Percentiles rank a stretch among this genome's conserved stretches.
These are phyloP conservation scores for Oegoconia quadripuncta DNA, from an alignment of 2,888 invertebrate species.

Conservation along the genomic window DNA sequence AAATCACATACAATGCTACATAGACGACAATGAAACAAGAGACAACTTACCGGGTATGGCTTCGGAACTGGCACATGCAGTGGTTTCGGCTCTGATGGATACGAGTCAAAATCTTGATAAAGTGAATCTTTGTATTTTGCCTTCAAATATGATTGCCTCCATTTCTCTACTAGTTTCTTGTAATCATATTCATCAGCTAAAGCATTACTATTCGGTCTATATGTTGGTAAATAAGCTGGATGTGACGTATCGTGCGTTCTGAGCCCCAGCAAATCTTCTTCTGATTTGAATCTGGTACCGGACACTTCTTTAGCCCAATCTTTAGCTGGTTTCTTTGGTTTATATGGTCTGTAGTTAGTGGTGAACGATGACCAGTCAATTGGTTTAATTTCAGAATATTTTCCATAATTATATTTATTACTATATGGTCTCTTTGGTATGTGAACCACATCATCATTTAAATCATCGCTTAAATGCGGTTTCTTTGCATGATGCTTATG, in stretches of 20 bases:
- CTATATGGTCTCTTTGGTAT: slow-evolving; percentile 54
- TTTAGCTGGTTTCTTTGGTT: slow-evolving; percentile 37
- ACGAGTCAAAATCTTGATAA: slow-evolving; percentile 53
- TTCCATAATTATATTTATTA: slow-evolving; percentile 38
- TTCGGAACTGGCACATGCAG: slow-evolving; percentile 61
- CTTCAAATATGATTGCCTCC: slow-evolving; percentile 64
- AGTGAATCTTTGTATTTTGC: slow-evolving; percentile 57
- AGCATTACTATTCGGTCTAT: slow-evolving; percentile 41
- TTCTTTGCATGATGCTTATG: slow-evolving; percentile 47
- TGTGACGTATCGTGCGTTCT: slow-evolving; percentile 65
- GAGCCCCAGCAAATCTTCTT: slow-evolving; percentile 66
- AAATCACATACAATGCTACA: slow-evolving; percentile 20
- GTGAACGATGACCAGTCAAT: slow-evolving; percentile 41
- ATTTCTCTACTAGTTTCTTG: slow-evolving; percentile 61
- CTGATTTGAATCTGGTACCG: slow-evolving; percentile 57
- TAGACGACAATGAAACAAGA: slow-evolving; percentile 7
- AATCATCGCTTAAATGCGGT: slow-evolving; percentile 38
- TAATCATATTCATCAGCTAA: slow-evolving; percentile 52
- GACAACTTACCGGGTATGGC: slow-evolving; percentile 63
- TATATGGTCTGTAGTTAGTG: slow-evolving; percentile 42
- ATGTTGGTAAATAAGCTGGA: slow-evolving; percentile 54
- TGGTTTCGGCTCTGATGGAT: slow-evolving; percentile 56
- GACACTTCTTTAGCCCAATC: slow-evolving; percentile 55
- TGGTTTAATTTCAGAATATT: slow-evolving; percentile 39
- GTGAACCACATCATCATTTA: slow-evolving; percentile 51